Conservation (phyloP, 1,140 invertebrate species). For the Parapsyche elsis region DNA sequence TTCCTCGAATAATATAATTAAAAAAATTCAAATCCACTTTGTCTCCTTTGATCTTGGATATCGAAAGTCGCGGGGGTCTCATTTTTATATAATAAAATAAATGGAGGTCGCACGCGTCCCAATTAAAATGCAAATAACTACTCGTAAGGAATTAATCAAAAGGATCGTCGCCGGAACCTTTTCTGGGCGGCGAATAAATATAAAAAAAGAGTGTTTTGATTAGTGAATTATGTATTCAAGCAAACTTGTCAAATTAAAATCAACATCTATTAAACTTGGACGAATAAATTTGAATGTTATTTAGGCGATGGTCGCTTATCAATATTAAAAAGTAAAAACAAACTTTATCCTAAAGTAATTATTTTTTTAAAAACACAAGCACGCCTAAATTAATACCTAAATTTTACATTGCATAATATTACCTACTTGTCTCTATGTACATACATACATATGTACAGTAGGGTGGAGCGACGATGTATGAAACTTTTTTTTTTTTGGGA, state of each 20-base stretch:
- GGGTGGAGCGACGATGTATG: too few relatives aligned
- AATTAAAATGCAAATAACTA: conserved; percentile 50
- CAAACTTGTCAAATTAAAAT: conserved; percentile 45
- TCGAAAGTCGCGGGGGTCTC: conserved; percentile 3
- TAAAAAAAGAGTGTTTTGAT: conserved; percentile 31
- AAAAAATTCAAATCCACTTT: conserved; percentile 27
- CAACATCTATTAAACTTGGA: conserved; percentile 31
- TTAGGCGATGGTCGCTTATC: conserved; percentile 14
- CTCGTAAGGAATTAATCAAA: conserved; percentile 47
- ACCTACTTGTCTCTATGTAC: too few relatives aligned
- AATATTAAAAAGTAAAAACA: conserved; percentile 9
- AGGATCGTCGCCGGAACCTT: conserved; percentile 1
- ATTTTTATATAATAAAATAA: conserved; percentile 36
- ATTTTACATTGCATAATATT: too few relatives aligned
- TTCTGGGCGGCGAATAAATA: not conserved
- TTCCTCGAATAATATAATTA: conserved; percentile 25
- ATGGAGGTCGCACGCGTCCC: not conserved
- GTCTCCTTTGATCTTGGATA: conserved; percentile 30
- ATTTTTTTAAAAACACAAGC: too few relatives aligned
- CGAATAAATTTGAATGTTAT: conserved; percentile 44
- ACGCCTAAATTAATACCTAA: too few relatives aligned
- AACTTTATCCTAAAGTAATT: not conserved
- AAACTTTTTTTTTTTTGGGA: too few relatives aligned
- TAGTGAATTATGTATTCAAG: conserved; percentile 41
- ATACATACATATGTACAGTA: too few relatives aligned